Evolutionary conservation across 2,888 invertebrate genomes (phyloP).

Genomic region (Orthosia gothica): DNA sequence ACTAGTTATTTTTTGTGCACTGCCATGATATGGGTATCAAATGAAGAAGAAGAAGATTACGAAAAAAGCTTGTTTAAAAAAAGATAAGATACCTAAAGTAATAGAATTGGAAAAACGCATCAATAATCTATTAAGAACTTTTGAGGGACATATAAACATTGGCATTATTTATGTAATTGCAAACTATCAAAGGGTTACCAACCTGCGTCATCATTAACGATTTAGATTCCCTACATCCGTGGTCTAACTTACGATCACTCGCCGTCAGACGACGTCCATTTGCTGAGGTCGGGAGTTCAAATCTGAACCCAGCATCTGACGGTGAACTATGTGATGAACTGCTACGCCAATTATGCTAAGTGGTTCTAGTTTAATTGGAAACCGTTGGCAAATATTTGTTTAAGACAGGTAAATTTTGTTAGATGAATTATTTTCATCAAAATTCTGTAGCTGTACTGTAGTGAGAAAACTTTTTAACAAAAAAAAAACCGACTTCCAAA

Average conservation of each 20-base stretch:
- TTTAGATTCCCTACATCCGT: slow-evolving; percentile 12
- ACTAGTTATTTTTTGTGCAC: too few relatives aligned
- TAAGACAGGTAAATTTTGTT: too few relatives aligned
- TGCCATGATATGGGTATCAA: too few relatives aligned
- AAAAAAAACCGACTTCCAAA: too few relatives aligned
- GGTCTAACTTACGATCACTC: slow-evolving; percentile 45
- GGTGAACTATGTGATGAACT: slow-evolving; percentile 47
- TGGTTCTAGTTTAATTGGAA: slow-evolving; percentile 40
- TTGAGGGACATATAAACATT: not conserved
- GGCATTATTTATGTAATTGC: not conserved
- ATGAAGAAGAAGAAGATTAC: too few relatives aligned
- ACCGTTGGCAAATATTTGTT: slow-evolving; percentile 21
- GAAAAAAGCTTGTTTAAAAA: too few relatives aligned
- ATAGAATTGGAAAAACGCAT: too few relatives aligned
- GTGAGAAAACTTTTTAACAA: too few relatives aligned
- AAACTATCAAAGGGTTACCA: slow-evolving; percentile 17
- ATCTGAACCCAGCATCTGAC: slow-evolving; percentile 44
- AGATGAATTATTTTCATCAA: too few relatives aligned
- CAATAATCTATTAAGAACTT: not conserved
- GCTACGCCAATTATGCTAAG: slow-evolving; percentile 44
- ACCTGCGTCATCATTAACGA: slow-evolving; percentile 42
- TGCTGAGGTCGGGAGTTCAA: slow-evolving; percentile 35
- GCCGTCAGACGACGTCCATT: slow-evolving; percentile 33
- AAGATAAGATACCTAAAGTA: too few relatives aligned
- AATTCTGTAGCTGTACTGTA: too few relatives aligned